Evolutionary conservation across 2,797 vertebrate species (phyloP).

Genomic region (Halcyon badia): DNA sequence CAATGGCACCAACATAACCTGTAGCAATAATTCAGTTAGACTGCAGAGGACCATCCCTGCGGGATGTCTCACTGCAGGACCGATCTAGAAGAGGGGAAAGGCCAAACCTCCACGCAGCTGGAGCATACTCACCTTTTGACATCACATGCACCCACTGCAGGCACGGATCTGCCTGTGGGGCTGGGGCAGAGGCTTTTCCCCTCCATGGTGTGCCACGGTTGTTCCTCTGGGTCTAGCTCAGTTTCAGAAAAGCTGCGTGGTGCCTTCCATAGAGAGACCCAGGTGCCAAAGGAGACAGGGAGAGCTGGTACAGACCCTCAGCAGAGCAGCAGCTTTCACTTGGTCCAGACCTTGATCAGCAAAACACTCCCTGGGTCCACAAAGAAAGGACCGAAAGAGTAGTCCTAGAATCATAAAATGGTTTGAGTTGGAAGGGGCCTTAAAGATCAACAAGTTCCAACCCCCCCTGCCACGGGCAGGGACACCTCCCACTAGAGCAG

Average conservation of each 20-base stretch:
- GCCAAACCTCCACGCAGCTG: neutral
- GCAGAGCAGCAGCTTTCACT: neutral
- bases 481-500: neutral
- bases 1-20: neutral
- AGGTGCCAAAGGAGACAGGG: no score
- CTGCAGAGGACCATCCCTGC: neutral
- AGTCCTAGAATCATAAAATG: neutral
- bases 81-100: neutral
- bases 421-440: neutral
- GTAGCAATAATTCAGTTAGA: neutral
- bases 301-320: neutral
- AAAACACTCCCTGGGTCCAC: neutral
- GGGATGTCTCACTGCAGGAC: neutral
- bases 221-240: neutral
- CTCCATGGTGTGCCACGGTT: fast-evolving
- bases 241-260: neutral
- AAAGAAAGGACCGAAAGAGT: neutral
- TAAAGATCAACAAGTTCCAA: neutral
- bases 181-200: neutral
- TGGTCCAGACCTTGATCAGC: neutral
- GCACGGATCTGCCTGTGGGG: neutral
- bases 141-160: no score
- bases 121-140: fast-evolving
- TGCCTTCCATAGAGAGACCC: neutral
- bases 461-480: neutral